Evolutionary conservation across 2,113 vertebrate genomes (phyloP), one percentile per base, ranked within the genome.

Genomic region (Pungitius pungitius): DNA sequence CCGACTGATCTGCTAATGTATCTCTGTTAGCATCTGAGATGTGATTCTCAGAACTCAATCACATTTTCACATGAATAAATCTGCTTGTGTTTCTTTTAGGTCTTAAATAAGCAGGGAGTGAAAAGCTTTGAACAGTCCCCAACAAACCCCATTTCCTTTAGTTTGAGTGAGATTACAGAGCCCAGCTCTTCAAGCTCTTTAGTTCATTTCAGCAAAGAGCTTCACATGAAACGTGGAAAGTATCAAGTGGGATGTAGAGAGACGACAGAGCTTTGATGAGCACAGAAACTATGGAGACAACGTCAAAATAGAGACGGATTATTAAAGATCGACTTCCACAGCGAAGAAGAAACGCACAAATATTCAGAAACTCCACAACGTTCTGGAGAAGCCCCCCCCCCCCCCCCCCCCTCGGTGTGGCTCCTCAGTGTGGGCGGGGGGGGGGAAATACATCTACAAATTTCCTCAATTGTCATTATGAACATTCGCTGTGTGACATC

Each of bases 381-480:
- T n/a, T n/a, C n/a, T n/a, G n/a, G n/a, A n/a, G n/a, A 30, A 30
- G 30, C 2, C 30, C 30, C 5, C 5, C 30, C 30, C 30, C 86
- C 68, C 77, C 56, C 80, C 73, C 81, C 69, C 80, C 72, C 55
- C 86, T 85, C 73, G 64, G 47, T 83, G 75, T 78, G 24, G 57
- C 85, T 85, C 55, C 86, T 85, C 73, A 61, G 47, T 83, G 75
- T 79, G 80, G 65, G 59, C 35, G 55, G 24, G 73, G 60, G 78
- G 65, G 62, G 60, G 78, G 65, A 59, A 80, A 75, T 85, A 84
- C 86, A 83, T 84, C 78, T 78, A 86, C 84, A 87, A 79, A 87
- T 84, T 89, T 85, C 69, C 51, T 60, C 80, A 83, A 62, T 88
- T 85, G 83, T 87, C 85, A 77, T 80, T 85, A 75, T 80, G 77